phyloP scores from a whole-genome alignment of 2,113 vertebrate species.

The Psammodynastes pulverulentus region DNA sequence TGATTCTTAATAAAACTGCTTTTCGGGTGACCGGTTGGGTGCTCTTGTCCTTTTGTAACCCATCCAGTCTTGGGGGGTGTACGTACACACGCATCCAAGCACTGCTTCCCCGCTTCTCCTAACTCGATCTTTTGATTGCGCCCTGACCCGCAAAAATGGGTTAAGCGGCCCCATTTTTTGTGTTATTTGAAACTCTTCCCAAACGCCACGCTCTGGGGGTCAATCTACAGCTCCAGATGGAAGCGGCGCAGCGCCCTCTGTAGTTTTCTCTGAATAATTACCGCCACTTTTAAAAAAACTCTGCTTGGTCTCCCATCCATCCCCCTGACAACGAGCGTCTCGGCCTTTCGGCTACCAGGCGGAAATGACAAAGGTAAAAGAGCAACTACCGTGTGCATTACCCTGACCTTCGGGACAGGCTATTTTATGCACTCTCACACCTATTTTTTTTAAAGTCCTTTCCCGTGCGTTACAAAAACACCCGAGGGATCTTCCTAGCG shows the following conservation, averaged over 20 bases:
- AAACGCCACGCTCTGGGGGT: neutral
- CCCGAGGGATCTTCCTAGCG: neutral
- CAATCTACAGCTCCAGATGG: neutral
- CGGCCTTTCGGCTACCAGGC: neutral
- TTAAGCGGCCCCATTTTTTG: neutral
- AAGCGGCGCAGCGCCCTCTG: conserved; percentile 1
- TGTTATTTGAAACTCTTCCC: neutral
- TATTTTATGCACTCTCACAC: neutral
- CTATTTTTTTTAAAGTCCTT: neutral
- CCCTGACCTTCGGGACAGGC: neutral
- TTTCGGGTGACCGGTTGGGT: neutral
- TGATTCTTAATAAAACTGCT: neutral
- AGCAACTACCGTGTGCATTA: neutral
- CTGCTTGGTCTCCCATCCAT: neutral
- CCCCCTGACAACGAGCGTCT: neutral
- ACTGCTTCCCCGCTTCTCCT: neutral
- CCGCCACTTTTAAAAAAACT: neutral
- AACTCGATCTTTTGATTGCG: neutral
- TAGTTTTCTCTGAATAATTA: neutral
- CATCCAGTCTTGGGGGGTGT: neutral
- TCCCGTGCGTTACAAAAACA: neutral
- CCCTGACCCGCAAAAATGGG: neutral
- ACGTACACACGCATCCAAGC: neutral
- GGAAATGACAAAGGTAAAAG: neutral
- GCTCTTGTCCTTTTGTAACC: neutral